Percentiles rank a stretch among this genome's conserved stretches.
Conservation (phyloP, 2,888 invertebrate genomes). For the Axea sp. region DNA sequence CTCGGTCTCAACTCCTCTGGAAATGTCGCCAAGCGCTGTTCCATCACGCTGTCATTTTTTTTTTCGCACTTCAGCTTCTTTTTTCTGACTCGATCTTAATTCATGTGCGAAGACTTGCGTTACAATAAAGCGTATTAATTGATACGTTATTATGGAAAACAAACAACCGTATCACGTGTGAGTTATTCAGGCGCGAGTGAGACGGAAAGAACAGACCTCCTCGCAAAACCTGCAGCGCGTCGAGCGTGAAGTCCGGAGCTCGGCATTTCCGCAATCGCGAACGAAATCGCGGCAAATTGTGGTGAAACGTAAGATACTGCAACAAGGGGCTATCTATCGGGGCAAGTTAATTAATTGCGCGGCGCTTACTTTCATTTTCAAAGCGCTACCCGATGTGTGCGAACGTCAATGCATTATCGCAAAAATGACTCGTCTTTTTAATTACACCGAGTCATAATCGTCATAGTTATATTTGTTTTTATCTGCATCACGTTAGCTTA, state of each 20-base stretch:
- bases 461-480: slow-evolving; percentile 16
- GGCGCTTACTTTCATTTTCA: slow-evolving; percentile 55
- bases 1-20: slow-evolving; percentile 3
- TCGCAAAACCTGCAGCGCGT: slow-evolving; percentile 32
- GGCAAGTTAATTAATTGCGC: slow-evolving; percentile 59
- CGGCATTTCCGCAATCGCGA: slow-evolving; percentile 54
- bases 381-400: slow-evolving; percentile 27
- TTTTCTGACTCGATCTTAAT: too few species aligned
- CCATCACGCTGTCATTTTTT: background rate
- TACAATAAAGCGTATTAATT: too few species aligned
- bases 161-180: too few species aligned
- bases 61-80: background rate
- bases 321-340: slow-evolving; percentile 61
- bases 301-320: slow-evolving; percentile 60
- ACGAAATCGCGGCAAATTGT: slow-evolving; percentile 56
- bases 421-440: slow-evolving; percentile 34
- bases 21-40: slow-evolving; percentile 6
- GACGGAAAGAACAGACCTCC: too few species aligned
- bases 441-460: slow-evolving; percentile 35
- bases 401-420: slow-evolving; percentile 12
- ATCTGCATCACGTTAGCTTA: slow-evolving; percentile 4
- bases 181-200: too few species aligned
- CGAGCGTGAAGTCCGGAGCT: slow-evolving; percentile 54
- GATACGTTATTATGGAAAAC: too few species aligned
- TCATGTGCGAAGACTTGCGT: too few species aligned